Evolutionary conservation across 2,797 vertebrate species (phyloP), one percentile per base, ranked within the genome.

Genomic region (Chelonia mydas): DNA sequence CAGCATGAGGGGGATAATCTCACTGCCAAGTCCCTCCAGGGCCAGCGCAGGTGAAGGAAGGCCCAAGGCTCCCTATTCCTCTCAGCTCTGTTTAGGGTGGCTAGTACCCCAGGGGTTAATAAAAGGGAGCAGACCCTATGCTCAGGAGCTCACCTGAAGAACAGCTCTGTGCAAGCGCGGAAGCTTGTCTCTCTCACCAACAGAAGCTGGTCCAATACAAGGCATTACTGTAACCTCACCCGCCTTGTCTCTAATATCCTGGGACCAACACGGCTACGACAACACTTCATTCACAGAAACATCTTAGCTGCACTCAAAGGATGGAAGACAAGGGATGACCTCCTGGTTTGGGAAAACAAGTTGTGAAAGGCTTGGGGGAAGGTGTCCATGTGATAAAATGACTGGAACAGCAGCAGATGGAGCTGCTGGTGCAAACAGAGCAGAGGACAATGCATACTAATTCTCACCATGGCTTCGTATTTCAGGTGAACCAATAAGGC

Each of bases 311-410:
- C 19, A 72, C 5, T 16, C n/a, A 72, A 21, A 41, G 17, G 9
- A 21, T 61, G n/a, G 77, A 91, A 89, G n/a, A 37, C 83, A 92
- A 47, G 31, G 57, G 2, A 3, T 84, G 49, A 72, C n/a, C 23
- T 85, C 81, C n/a, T 76, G 9, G 19, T 28, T 3, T 47, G 47
- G 59, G 21, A 79, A 85, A 74, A 10, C 31, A 61, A 88, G 50
- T 47, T 84, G 49, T 61, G 79, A 90, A 91, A 83, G 23, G 23
- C 19, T 89, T 0, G 0, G 23, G n/a, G 8, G 23, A 55, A 84
- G 28, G 2, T 84, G 19, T 50, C 37, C 25, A 33, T 0, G 0
- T 0, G 0, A 27, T 6, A 3, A 59, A 61, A 72, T 65, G 65
- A 37, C 13, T 31, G 37, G 57, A 84, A 77, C 3, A 5, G 3